Evolutionary conservation across 2,797 vertebrate genomes (phyloP), one percentile per base, ranked within the genome.

Genomic region (Pipistrellus pygmaeus): DNA sequence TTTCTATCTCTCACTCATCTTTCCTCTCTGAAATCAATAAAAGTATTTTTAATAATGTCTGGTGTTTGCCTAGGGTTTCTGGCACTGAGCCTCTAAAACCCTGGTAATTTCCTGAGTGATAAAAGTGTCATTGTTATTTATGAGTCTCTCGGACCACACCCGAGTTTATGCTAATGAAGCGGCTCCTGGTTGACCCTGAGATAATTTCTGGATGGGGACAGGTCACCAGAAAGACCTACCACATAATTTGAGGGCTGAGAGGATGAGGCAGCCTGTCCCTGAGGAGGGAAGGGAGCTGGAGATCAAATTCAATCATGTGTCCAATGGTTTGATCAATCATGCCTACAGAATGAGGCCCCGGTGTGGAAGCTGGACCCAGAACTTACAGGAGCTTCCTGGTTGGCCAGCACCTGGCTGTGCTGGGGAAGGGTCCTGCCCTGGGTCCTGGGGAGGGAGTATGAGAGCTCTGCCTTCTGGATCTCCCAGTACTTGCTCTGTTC

Each of bases 81-180:
- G 66, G 38, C 25, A 32, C 3, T 41, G 38, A 85, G 55, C 32
- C 75, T 76, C 53, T 62, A 93, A 94, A 92, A 76, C 7, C 7
- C 53, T 69, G 76, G 15, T n/a, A 35, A 92, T 68, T 91, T 88
- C 53, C 46, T 46, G 71, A 75, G 32, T 81, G 71, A 87, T 64
- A 72, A 64, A 72, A 78, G 6, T 41, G 32, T 89, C 44, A 44
- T 64, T 88, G 8, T 66, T 90, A 71, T 90, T 71, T 30, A 41
- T 69, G 11, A 73, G 4, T 77, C 48, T 44, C 55, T 55, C 73
- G 41, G 35, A 48, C 73, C 35, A 85, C 14, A 41, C 25, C 12
- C 57, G 53, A 80, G 35, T 55, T 87, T 60, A 80, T n/a, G 23
- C 35, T 57, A 71, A 53, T n/a, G 51, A 83, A 10, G 6, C 78